These are phyloP conservation scores for Drosophila siamana DNA, from an alignment of 2,888 invertebrate species.

Conservation along the genomic window DNA sequence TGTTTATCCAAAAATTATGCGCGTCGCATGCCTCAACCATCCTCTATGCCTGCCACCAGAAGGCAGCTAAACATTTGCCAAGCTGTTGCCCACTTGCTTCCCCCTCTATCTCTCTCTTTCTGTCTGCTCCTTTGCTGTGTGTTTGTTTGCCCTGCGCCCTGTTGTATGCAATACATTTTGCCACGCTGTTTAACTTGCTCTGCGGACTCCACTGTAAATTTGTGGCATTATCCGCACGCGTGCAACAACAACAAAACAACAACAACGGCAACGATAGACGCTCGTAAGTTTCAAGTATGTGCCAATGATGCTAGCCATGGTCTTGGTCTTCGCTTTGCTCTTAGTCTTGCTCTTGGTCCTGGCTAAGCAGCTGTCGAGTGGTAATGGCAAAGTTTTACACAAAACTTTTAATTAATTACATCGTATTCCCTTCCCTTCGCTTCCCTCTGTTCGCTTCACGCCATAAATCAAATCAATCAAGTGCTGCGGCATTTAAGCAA, in stretches of 20 bases:
- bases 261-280: slow-evolving; percentile 21
- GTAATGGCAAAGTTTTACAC: slow-evolving; percentile 25
- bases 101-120: background rate
- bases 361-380: slow-evolving; percentile 12
- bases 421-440: slow-evolving; percentile 7
- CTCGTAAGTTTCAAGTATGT: slow-evolving; percentile 39
- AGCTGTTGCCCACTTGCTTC: slow-evolving; percentile 70
- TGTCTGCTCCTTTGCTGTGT: background rate
- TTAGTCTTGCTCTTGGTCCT: background rate
- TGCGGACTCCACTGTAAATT: slow-evolving; percentile 29
- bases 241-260: slow-evolving; percentile 14
- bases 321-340: too few relatives aligned
- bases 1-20: slow-evolving; percentile 75
- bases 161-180: slow-evolving; percentile 45
- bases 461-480: slow-evolving; percentile 49
- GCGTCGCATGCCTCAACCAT: slow-evolving; percentile 44
- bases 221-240: slow-evolving; percentile 40
- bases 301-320: slow-evolving; percentile 13
- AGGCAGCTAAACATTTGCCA: slow-evolving; percentile 64
- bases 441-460: too few relatives aligned
- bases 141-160: slow-evolving; percentile 33
- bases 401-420: slow-evolving; percentile 73
- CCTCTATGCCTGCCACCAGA: slow-evolving; percentile 23
- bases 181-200: slow-evolving; percentile 44
- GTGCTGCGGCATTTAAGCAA: background rate